These are phyloP conservation scores for Tridacna crocea DNA, from an alignment of 2,888 invertebrate species.

Conservation along the genomic window DNA sequence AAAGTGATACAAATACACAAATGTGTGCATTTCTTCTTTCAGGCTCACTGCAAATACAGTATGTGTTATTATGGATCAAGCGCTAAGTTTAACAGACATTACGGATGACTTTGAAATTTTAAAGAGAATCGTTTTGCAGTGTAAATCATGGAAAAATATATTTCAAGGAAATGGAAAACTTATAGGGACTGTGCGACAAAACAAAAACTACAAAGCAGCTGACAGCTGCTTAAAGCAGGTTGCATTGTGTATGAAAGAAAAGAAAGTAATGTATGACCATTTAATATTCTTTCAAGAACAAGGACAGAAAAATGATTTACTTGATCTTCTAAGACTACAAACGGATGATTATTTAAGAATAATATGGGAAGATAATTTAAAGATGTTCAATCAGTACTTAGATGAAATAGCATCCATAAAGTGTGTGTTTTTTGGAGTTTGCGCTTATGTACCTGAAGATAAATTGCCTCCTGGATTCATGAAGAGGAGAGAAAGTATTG, in stretches of 20 bases:
- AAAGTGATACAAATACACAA: too few relatives aligned
- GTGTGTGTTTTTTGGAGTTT: neutral
- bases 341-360: neutral
- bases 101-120: slow-evolving; percentile 14
- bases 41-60: slow-evolving; percentile 29
- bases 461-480: neutral
- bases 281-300: neutral
- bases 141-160: slow-evolving; percentile 32
- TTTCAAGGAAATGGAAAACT: slow-evolving; percentile 7
- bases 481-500: neutral
- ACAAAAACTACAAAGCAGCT: slow-evolving; percentile 4
- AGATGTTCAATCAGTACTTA: neutral
- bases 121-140: slow-evolving; percentile 1
- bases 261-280: neutral
- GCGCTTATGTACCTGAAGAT: neutral
- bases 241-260: neutral
- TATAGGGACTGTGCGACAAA: slow-evolving; percentile 5
- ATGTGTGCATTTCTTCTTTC: slow-evolving; percentile 7
- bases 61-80: slow-evolving; percentile 19
- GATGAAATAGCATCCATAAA: neutral
- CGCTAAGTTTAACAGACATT: neutral
- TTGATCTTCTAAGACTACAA: neutral
- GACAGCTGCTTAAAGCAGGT: neutral
- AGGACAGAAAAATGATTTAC: neutral
- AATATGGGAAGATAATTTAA: neutral